Conservation (phyloP, 2,113 vertebrate genomes). For the Recurvirostra avosetta region DNA sequence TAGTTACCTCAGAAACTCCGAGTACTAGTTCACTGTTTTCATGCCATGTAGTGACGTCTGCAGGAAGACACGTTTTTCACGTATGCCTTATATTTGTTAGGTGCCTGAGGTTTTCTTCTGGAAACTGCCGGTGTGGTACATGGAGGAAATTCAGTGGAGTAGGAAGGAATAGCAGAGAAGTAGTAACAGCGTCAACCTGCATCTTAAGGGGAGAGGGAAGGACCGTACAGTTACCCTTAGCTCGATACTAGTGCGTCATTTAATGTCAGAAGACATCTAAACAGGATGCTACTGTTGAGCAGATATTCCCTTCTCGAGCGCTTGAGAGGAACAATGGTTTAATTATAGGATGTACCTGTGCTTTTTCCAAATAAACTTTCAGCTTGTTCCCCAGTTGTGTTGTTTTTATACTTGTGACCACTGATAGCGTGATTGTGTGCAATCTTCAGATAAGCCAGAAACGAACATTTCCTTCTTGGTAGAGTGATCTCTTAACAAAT, state of each 20-base stretch:
- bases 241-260: not conserved
- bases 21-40: not conserved
- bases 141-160: not conserved
- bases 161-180: not conserved
- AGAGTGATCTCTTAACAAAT: not conserved
- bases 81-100: not conserved
- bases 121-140: not conserved
- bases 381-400: conserved; percentile 5
- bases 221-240: not conserved
- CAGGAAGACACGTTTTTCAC: not conserved
- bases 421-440: not conserved
- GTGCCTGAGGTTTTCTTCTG: not conserved
- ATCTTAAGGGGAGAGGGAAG: not conserved
- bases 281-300: conserved; percentile 31
- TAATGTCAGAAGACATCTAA: conserved; percentile 2
- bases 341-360: conserved; percentile 48
- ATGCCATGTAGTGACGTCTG: not conserved
- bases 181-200: not conserved
- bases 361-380: conserved; percentile 41
- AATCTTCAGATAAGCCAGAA: conserved; percentile 13
- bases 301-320: conserved; percentile 23
- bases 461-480: conserved; percentile 10
- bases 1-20: not conserved
- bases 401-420: conserved; percentile 27
- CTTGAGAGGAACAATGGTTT: conserved; percentile 26